These are phyloP conservation scores for Drosophila diplacantha DNA, from an alignment of 2,888 invertebrate genomes.

Conservation along the genomic window DNA sequence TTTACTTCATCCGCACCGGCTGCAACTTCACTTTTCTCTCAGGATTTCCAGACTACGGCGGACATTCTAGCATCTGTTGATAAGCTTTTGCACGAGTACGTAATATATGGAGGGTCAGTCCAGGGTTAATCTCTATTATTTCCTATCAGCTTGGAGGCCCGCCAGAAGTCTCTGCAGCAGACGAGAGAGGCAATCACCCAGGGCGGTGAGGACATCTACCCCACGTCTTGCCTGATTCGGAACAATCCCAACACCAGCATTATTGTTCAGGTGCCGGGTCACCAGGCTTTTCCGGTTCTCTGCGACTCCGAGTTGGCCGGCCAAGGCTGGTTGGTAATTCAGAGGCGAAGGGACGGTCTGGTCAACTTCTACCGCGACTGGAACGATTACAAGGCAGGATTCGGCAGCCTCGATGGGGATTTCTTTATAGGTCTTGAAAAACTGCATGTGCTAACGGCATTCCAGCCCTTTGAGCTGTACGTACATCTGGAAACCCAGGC, in stretches of 20 bases:
- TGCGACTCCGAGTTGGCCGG: conserved; percentile 17
- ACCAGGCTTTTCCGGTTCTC: background rate
- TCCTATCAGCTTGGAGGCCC: conserved; percentile 4
- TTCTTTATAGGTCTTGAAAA: conserved; percentile 24
- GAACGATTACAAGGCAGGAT: conserved; percentile 23
- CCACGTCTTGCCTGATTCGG: conserved; percentile 4
- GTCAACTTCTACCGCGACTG: conserved; percentile 25
- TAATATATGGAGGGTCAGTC: background rate
- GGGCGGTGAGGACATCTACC: background rate
- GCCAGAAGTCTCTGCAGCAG: conserved; percentile 11
- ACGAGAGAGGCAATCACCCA: background rate
- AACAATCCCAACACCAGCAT: background rate
- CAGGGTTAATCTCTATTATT: background rate
- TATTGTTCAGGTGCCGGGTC: conserved; percentile 17
- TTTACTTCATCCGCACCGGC: fast-evolving
- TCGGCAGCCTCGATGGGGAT: conserved; percentile 1
- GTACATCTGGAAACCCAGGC: background rate
- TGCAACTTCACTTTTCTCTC: background rate
- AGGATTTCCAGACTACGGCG: conserved; percentile 4
- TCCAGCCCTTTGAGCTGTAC: conserved; percentile 16
- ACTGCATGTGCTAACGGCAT: conserved; percentile 5
- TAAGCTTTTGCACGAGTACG: conserved; percentile 17
- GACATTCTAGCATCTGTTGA: conserved; percentile 5
- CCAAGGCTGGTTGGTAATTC: conserved; percentile 21
- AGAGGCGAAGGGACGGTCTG: conserved; percentile 20